These are phyloP conservation scores for Mesocricetus auratus DNA, from an alignment of 2,113 vertebrate genomes.

Conservation along the genomic window DNA sequence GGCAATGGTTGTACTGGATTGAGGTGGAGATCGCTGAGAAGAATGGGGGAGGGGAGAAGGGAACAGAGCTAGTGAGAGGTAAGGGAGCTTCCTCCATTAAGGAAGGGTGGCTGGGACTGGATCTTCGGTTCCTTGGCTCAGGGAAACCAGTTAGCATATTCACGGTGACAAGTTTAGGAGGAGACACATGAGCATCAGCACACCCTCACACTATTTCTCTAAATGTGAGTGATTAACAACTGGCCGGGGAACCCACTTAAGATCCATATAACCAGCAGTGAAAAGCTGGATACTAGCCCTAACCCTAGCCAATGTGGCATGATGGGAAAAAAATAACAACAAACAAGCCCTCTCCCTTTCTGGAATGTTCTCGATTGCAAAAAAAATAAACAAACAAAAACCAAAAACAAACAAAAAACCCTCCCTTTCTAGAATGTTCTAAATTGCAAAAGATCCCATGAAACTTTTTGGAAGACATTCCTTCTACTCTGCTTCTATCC, in stretches of 20 bases:
- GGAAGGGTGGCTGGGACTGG: not conserved
- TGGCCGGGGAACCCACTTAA: not conserved
- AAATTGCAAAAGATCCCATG: not conserved
- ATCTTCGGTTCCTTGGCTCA: not conserved
- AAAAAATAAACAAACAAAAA: not conserved
- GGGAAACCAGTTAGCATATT: not conserved
- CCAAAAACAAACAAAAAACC: not conserved
- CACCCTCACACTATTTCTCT: not conserved
- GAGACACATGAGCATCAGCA: not conserved
- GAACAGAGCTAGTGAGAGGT: not conserved
- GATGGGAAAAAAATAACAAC: not conserved
- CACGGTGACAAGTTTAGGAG: not conserved
- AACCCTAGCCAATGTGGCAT: not conserved
- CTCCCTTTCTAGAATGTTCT: constrained; percentile 42
- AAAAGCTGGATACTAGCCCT: not conserved
- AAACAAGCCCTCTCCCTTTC: too few relatives aligned
- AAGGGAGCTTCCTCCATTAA: not conserved
- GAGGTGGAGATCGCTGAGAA: not conserved
- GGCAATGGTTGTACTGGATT: not conserved
- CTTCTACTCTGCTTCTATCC: not conserved
- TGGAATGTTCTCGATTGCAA: too few relatives aligned
- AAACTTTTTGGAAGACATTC: not conserved
- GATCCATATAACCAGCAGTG: not conserved
- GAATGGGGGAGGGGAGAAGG: not conserved
- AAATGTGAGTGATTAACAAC: not conserved